These are phyloP conservation scores for Acrocephalus arundinaceus DNA, from an alignment of 2,113 vertebrate species.

Conservation along the genomic window DNA sequence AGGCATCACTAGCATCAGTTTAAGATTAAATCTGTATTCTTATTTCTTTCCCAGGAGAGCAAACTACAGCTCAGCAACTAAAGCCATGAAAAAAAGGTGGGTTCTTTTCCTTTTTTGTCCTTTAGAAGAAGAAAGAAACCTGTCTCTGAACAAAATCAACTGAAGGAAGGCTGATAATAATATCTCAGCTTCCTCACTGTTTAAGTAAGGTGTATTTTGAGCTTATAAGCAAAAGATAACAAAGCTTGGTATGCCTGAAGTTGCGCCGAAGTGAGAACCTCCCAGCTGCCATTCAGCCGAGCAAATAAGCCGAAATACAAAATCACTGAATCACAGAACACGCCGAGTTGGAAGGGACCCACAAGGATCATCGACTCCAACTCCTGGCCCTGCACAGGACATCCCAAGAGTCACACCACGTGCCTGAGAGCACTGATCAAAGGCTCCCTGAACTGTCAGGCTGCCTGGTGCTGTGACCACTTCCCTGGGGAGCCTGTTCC, in stretches of 20 bases:
- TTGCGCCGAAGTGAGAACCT: neutral
- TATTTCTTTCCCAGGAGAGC: neutral
- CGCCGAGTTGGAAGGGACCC: neutral
- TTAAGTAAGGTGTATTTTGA: neutral
- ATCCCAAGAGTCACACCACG: neutral
- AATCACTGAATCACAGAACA: neutral
- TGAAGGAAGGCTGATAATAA: neutral
- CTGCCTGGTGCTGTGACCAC: neutral
- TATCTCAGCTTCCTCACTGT: neutral
- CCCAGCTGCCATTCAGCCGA: neutral
- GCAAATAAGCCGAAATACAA: rapidly evolving
- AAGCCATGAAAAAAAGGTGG: neutral
- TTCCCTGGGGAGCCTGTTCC: neutral
- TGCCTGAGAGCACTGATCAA: neutral
- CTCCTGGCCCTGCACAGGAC: neutral
- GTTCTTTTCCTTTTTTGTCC: rapidly evolving
- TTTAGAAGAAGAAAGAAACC: neutral
- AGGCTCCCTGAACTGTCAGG: neutral
- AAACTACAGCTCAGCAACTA: neutral
- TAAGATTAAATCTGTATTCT: neutral
- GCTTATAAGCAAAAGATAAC: neutral
- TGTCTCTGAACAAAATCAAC: neutral
- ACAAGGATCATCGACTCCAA: neutral
- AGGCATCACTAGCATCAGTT: neutral
- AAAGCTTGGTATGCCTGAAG: neutral